These are phyloP conservation scores for Papilio elwesi DNA, from an alignment of 2,888 invertebrate species.

Conservation along the genomic window DNA sequence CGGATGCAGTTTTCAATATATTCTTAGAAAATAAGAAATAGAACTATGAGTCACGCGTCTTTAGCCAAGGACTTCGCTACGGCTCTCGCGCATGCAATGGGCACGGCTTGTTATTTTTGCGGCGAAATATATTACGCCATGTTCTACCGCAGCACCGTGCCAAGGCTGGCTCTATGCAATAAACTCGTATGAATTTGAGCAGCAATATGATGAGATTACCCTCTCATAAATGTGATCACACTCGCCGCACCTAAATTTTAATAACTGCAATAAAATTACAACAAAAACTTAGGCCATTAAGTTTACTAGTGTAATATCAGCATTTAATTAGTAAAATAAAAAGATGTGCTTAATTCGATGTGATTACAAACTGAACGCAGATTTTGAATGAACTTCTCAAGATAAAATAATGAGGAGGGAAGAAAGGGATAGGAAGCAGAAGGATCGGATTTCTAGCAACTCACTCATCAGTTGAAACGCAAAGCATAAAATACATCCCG, in stretches of 20 bases:
- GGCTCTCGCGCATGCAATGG: conserved; percentile 51
- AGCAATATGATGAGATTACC: conserved; percentile 5
- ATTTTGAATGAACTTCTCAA: too few species aligned
- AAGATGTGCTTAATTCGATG: too few species aligned
- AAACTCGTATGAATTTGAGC: conserved; percentile 21
- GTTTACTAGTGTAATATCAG: too few species aligned
- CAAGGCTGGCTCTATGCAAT: conserved; percentile 31
- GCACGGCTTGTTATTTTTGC: conserved; percentile 56
- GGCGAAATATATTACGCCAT: conserved; percentile 47
- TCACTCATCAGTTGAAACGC: too few species aligned
- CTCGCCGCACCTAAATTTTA: conserved; percentile 18
- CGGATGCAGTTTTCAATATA: conserved; percentile 78
- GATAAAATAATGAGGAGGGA: too few species aligned
- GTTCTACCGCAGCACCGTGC: conserved; percentile 18
- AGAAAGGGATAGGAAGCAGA: too few species aligned
- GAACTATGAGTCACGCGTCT: conserved; percentile 72
- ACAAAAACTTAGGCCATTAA: too few species aligned
- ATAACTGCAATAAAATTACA: not conserved
- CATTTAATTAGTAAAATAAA: too few species aligned
- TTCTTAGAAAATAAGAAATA: conserved; percentile 81
- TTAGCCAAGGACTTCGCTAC: conserved; percentile 70
- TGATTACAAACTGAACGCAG: too few species aligned
- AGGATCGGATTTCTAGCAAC: too few species aligned
- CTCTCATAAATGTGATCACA: conserved; percentile 14
- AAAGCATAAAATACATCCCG: too few species aligned